Percentiles rank a stretch among this genome's conserved stretches.
phyloP scores from a whole-genome alignment of 2,113 vertebrate species.

The Xenus cinereus region DNA sequence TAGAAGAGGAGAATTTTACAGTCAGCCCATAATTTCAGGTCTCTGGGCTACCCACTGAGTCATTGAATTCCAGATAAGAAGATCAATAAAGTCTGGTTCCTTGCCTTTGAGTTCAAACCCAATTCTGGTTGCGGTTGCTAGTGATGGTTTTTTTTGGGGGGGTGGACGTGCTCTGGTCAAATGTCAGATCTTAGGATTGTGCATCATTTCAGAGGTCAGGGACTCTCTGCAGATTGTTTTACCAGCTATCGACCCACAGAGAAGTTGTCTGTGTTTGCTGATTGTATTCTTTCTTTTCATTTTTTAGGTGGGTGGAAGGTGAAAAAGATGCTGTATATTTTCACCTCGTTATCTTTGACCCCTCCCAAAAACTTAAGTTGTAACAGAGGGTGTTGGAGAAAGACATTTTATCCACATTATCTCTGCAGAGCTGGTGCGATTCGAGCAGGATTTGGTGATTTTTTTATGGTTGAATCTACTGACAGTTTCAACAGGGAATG shows the following conservation, averaged over 20 bases:
- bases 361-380: not conserved
- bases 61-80: not conserved
- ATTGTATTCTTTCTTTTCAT: not conserved
- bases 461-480: not conserved
- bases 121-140: not conserved
- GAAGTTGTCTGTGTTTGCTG: not conserved
- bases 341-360: not conserved
- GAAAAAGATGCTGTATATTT: not conserved
- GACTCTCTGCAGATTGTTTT: not conserved
- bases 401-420: not conserved
- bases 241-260: not conserved
- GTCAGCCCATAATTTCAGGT: not conserved
- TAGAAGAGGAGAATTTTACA: not conserved
- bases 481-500: not conserved
- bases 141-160: not conserved
- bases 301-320: not conserved
- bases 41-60: not conserved
- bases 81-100: constrained; percentile 24
- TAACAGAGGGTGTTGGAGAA: not conserved
- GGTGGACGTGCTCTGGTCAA: not conserved
- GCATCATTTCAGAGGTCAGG: not conserved
- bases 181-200: not conserved
- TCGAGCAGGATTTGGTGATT: not conserved
- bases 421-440: not conserved
- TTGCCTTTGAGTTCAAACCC: constrained; percentile 7